These are phyloP conservation scores for Calonectris borealis DNA, from an alignment of 2,113 vertebrate species.

Conservation along the genomic window DNA sequence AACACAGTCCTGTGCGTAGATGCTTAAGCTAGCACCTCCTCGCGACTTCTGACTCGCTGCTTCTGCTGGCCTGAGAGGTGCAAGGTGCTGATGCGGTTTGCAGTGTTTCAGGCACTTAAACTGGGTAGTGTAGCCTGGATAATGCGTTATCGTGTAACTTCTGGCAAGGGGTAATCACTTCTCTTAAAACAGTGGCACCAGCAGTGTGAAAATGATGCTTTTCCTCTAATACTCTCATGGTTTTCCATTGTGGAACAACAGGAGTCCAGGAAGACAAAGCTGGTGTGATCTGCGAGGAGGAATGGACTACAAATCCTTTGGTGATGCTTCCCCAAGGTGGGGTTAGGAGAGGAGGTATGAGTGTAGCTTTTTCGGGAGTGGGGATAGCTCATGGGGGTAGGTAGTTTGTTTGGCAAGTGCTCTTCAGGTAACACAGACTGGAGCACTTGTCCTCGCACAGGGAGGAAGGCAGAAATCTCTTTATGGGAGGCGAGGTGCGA, in stretches of 20 bases:
- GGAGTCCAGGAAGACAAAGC: background rate
- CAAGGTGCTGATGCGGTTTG: background rate
- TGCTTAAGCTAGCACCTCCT: background rate
- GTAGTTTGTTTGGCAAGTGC: background rate
- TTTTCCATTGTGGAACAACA: background rate
- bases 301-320: background rate
- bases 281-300: background rate
- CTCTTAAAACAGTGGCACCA: background rate
- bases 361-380: background rate
- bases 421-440: background rate
- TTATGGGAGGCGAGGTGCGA: background rate
- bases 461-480: background rate
- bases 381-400: rapidly evolving
- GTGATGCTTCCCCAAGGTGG: background rate
- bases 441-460: background rate
- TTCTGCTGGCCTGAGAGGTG: background rate
- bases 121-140: background rate
- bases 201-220: background rate
- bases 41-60: background rate
- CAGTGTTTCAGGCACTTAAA: background rate
- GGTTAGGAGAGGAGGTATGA: background rate
- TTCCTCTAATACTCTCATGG: background rate
- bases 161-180: background rate
- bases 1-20: background rate
- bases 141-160: background rate